A percentile compares a stretch with the other conserved stretches of the same genome.
Conservation (phyloP, 2,888 invertebrate genomes). For the Odiellus spinosus region DNA sequence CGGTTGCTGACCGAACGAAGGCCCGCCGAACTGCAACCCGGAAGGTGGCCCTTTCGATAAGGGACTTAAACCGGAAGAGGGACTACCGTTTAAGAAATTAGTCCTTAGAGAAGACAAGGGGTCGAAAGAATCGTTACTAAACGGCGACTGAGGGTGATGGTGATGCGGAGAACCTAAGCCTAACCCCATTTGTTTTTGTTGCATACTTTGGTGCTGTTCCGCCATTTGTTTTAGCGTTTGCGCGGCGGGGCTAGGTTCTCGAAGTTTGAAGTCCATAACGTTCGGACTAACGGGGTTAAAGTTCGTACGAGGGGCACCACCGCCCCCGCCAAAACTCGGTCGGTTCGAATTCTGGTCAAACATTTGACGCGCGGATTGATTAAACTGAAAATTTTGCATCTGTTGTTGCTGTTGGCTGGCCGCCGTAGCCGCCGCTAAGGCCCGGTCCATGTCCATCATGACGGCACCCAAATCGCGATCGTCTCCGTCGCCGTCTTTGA, state of each 20-base stretch:
- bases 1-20: too few species aligned
- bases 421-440: background rate
- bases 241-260: constrained; percentile 57
- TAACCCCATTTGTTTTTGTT: constrained; percentile 18
- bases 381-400: background rate
- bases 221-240: constrained; percentile 94
- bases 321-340: background rate
- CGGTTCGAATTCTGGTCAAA: too few species aligned
- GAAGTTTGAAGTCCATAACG: constrained; percentile 14
- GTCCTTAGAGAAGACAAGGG: constrained; percentile 9
- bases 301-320: background rate
- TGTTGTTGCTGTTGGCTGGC: background rate
- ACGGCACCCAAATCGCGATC: background rate
- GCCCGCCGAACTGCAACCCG: too few species aligned
- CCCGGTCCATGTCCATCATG: background rate
- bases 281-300: background rate
- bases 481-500: constrained; percentile 19
- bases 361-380: background rate
- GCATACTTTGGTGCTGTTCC: constrained; percentile 77
- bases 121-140: constrained; percentile 15
- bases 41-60: background rate
- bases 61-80: background rate
- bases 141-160: constrained; percentile 16
- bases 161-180: constrained; percentile 7
- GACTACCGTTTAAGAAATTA: constrained; percentile 7